Evolutionary conservation across 64 coral and sea anemone genomes (phyloP).

Genomic region (Montipora efflorescens): DNA sequence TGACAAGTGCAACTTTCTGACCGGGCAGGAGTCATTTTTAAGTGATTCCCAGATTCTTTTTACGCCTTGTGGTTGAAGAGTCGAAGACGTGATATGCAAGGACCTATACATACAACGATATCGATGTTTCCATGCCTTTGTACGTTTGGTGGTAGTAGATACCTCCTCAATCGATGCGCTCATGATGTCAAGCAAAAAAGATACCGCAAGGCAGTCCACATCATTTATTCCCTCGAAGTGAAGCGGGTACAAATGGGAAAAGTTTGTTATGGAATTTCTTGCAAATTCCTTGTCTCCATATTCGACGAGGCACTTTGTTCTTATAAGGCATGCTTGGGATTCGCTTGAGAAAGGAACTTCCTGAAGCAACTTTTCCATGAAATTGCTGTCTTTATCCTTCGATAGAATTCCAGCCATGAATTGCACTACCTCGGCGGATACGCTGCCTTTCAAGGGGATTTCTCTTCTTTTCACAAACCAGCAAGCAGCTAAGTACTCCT

Average conservation of each 20-base stretch:
- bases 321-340: neutral
- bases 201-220: slow-evolving; percentile 29
- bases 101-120: neutral
- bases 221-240: neutral
- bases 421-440: neutral
- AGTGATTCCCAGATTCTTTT: neutral
- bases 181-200: slow-evolving; percentile 22
- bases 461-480: slow-evolving; percentile 8
- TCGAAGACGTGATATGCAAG: neutral
- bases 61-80: neutral
- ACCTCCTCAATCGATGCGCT: neutral
- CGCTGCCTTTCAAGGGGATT: neutral
- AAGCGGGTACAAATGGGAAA: neutral
- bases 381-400: neutral
- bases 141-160: neutral
- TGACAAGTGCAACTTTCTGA: neutral
- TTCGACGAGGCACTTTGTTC: slow-evolving; percentile 36
- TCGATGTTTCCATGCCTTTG: neutral
- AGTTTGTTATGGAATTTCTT: neutral
- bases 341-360: neutral
- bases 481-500: slow-evolving; percentile 31
- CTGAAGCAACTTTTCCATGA: slow-evolving; percentile 16
- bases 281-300: slow-evolving; percentile 37
- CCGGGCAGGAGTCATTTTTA: neutral
- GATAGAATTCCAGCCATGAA: slow-evolving; percentile 38